Base-by-base conservation (phyloP, 2,797 vertebrate species). In the Nyctibius grandis region DNA sequence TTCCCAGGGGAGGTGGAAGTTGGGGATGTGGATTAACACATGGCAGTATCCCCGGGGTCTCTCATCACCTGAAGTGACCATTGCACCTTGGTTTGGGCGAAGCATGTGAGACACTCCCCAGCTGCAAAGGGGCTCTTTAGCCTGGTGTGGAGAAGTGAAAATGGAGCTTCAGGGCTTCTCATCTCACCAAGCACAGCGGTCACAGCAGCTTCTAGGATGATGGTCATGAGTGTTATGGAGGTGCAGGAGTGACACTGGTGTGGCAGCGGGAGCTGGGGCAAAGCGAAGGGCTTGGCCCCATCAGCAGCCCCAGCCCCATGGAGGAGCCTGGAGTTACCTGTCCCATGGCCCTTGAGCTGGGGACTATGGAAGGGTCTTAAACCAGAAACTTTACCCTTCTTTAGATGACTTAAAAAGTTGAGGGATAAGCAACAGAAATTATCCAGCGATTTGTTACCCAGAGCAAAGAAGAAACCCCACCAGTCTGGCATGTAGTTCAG, bases 91-190 rank as follows among this genome's bases (percentile, higher is more conserved):
- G 9, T 69, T 51, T 88, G 92, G 60, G 36, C 61, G 20, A 51
- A 64, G 38, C 20, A 1, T 2, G 2, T 42, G 56, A 61, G 56
- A 40, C 9, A 10, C 8, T 11, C 18, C 1, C 2, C 38, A 63
- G 44, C 50, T 59, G 50, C 38, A 50, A 38, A 92, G 11, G 16
- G 20, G 11, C 36, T 73, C 33, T 74, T 56, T 17, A 80, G 33
- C 11, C 28, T 53, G 31, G 14, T 75, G 23, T 1, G 0, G 26
- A 34, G 42, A 51, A 45, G 38, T 36, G 15, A 29, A 73, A 51
- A 31, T 26, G 60, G 59, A 63, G 16, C 47, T 68, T 78, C 28
- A 64, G 29, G 36, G 56, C 40, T 74, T 61, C 48, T 67, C 42
- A 14, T 68, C 59, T 40, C 53, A 13, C 47, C 47, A 16, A 34